Evolutionary conservation across 2,797 vertebrate species (phyloP), one percentile per base, ranked within the genome.

Genomic region (Champsocephalus gunnari): DNA sequence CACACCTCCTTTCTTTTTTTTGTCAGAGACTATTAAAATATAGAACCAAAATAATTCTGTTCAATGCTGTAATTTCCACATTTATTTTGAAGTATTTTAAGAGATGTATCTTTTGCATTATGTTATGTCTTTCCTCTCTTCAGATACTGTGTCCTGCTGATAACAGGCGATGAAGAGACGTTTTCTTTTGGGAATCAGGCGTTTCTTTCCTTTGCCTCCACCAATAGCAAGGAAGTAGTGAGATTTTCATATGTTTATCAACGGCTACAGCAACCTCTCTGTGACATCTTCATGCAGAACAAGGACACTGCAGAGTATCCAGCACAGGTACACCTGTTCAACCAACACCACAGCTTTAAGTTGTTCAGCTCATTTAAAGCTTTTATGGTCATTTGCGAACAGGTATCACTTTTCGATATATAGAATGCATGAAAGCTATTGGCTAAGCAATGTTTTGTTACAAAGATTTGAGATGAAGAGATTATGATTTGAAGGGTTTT

Each of bases 141-240:
- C 78, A 99, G 98, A 92, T 96, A 97, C 93, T 99, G 98, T 0
- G 96, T 98, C 66, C 91, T 99, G 73, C 90, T 99, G 64, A 93
- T 99, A 56, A 98, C 96, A 0, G 85, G 94, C 0, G 96, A 98
- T 34, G 95, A 96, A 0, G 92, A 96, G 49, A 91, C 92, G 48
- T 92, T 94, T 77, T 82, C 89, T 0, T 77, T 88, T 12, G 92
- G 95, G 57, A 97, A 97, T 0, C 94, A 96, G 73, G 94, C 94
- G 0, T 99, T 99, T 84, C 90, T 99, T 65, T 94, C 96, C 1
- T 96, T 99, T 17, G 98, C 98, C 0, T 93, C 96, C 12, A 92
- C 95, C 64, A 99, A 98, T 82, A 92, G 94, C 0, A 97, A 94
- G 59, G 98, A 99, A 70, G 95, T 96, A 0, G 87, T 99, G 70